A percentile compares a stretch with the other conserved stretches of the same genome.
Conservation (phyloP, 2,113 vertebrate species). For the Microtus ochrogaster region DNA sequence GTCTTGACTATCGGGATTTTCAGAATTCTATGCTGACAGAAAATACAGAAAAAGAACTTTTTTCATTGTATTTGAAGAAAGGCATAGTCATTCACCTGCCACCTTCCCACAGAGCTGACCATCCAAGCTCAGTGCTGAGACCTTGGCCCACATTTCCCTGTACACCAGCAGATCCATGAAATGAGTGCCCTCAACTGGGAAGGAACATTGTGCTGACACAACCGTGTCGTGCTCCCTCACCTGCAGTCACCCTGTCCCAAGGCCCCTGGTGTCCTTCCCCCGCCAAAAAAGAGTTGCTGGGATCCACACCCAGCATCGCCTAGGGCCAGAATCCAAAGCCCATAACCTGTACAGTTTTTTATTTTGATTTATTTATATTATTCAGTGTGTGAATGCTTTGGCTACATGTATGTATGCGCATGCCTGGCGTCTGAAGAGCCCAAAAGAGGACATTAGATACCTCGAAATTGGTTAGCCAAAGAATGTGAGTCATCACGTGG, state of each 20-base stretch:
- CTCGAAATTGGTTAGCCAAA: neutral
- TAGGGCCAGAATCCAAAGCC: neutral
- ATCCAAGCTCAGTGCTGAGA: neutral
- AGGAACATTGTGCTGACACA: too few relatives aligned
- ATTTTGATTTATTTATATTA: neutral
- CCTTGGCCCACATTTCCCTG: neutral
- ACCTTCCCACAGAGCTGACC: too few relatives aligned
- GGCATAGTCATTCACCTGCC: too few relatives aligned
- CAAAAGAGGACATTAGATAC: neutral
- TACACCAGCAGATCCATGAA: neutral
- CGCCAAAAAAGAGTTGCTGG: neutral
- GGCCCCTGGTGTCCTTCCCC: neutral
- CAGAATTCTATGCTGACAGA: neutral
- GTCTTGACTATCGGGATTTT: neutral
- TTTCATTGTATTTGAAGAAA: neutral
- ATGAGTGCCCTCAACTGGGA: neutral
- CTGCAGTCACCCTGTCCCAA: neutral
- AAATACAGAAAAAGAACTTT: neutral
- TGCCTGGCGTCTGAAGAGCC: neutral
- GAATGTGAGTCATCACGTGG: neutral
- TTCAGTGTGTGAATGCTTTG: too few relatives aligned
- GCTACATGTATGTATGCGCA: neutral
- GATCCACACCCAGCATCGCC: neutral
- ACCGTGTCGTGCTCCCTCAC: rapidly evolving
- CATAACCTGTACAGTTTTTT: neutral